Base-by-base conservation (phyloP, 2,888 invertebrate species). In the Sesia bembeciformis region DNA sequence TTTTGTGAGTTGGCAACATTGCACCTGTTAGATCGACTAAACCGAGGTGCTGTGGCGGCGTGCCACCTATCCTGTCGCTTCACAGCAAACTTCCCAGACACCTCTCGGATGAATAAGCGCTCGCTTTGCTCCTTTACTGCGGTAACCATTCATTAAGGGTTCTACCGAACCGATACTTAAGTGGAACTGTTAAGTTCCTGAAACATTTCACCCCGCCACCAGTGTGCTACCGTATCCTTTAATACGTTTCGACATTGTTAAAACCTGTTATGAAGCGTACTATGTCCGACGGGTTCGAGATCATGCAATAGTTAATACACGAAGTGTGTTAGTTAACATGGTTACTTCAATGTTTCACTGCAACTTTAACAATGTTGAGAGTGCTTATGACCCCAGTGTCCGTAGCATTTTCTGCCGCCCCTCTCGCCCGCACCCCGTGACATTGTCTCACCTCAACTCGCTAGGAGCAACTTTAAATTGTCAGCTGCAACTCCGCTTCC, bases 381-480 rank as follows among this genome's bases (percentile, higher is more conserved):
- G 69, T 67, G 66, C 67, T 66, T 65, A 65, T 65, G 61, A 59
- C 66, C 64, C 61, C 68, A 63, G 65, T 68, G 76, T 71, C 75
- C 71, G 46, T 46, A 8, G 23, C 46, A n/a, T 46, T 23, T 46
- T 8, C n/a, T 52, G 40, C 40, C 40, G 4, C 52, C 52, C 40
- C 39, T 46, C n/a, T 46, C 62, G 56, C 54, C 6, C 40, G 49
- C 60, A 57, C 60, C 58, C 61, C 64, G 62, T 66, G 60, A 66
- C 71, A 70, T 78, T 78, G 79, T 81, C 83, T 81, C 81, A 82
- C 80, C 80, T 84, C 76, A 65, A 65, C 68, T 73, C 67, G 66
- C 68, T 72, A 70, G 68, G 76, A 72, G 75, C 60, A 85, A 87
- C 77, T 87, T 87, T 86, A 84, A 84, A 85, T 84, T 84, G 84